phyloP scores from a whole-genome alignment of 2,888 invertebrate genomes.

The Gastracanthus pulcherrimus region DNA sequence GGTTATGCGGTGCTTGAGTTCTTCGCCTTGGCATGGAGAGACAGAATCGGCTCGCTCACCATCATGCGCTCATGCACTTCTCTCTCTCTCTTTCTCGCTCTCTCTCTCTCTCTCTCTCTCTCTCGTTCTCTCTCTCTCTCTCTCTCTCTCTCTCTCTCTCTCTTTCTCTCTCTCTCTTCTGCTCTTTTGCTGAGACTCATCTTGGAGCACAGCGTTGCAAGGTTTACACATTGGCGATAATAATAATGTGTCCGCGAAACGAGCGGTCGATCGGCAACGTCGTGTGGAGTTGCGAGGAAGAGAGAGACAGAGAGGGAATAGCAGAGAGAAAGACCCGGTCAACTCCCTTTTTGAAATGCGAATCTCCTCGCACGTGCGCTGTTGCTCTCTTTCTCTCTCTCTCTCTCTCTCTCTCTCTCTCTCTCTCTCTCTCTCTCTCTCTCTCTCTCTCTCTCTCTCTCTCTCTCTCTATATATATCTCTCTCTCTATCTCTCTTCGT shows the following conservation, averaged over 20 bases:
- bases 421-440: too few relatives aligned
- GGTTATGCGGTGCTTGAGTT: conserved; percentile 44
- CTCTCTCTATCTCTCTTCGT: too few relatives aligned
- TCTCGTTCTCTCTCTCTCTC: too few relatives aligned
- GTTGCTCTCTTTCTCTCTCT: background rate
- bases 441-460: too few relatives aligned
- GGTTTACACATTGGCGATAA: conserved; percentile 43
- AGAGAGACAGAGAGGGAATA: background rate
- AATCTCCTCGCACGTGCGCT: conserved; percentile 13
- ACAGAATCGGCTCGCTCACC: conserved; percentile 3
- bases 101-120: too few relatives aligned
- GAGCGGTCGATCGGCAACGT: conserved; percentile 40
- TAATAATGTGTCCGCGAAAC: conserved; percentile 38
- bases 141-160: too few relatives aligned
- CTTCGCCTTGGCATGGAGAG: conserved; percentile 38
- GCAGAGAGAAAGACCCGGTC: conserved; percentile 6
- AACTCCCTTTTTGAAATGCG: conserved; percentile 38
- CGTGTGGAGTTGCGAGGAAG: background rate
- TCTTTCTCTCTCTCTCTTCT: too few relatives aligned
- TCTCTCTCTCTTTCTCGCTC: too few relatives aligned
- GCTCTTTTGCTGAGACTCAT: background rate
- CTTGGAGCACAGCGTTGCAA: conserved; percentile 46
- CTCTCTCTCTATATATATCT: too few relatives aligned
- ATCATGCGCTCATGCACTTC: background rate
- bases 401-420: background rate